Conservation (phyloP, 1,140 invertebrate genomes). For the Meteorus sp. region DNA sequence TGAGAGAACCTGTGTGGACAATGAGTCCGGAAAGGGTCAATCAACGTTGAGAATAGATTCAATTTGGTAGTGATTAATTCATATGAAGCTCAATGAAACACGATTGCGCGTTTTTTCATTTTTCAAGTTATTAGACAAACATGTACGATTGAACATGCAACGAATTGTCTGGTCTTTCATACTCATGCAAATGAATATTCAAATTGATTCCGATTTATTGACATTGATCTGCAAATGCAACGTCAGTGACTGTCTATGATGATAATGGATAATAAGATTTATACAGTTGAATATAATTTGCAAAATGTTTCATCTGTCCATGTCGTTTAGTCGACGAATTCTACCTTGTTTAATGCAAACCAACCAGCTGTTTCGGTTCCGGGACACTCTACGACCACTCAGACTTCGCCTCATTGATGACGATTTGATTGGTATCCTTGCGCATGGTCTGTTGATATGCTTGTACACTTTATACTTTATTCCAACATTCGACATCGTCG, state of each 20-base stretch:
- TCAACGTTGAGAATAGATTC: constrained; percentile 31
- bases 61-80: constrained; percentile 33
- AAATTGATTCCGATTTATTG: too few species aligned
- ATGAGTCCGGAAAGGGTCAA: constrained; percentile 34
- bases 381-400: constrained; percentile 14
- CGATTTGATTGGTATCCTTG: background rate
- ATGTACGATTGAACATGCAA: too few species aligned
- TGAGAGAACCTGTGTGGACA: constrained; percentile 15
- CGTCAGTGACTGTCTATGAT: too few species aligned
- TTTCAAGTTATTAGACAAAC: too few species aligned
- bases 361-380: constrained; percentile 41
- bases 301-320: too few species aligned
- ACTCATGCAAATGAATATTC: too few species aligned
- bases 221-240: too few species aligned
- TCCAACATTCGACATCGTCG: constrained; percentile 22
- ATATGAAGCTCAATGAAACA: constrained; percentile 32
- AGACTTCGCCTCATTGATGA: constrained; percentile 22
- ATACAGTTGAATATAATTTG: too few species aligned
- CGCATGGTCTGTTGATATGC: background rate
- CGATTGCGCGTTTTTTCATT: background rate
- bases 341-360: constrained; percentile 37
- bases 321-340: constrained; percentile 22
- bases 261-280: too few species aligned
- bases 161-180: too few species aligned
- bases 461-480: constrained; percentile 6